Percentiles rank a stretch among this genome's conserved stretches.
These are phyloP conservation scores for Coleophora flavipennella DNA, from an alignment of 2,888 invertebrate genomes.

Conservation along the genomic window DNA sequence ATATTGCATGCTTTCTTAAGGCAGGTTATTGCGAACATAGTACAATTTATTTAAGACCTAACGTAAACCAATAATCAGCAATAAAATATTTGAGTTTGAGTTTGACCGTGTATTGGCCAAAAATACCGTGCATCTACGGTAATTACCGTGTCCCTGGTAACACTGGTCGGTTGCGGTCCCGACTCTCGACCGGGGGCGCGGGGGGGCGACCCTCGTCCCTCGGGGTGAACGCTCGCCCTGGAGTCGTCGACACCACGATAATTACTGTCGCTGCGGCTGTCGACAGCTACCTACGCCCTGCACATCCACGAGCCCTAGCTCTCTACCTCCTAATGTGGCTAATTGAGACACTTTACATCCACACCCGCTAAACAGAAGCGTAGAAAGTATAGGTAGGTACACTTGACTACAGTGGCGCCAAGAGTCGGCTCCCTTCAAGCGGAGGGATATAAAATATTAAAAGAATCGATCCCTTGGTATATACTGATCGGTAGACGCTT, in stretches of 20 bases:
- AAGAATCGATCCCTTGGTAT: constrained; percentile 29
- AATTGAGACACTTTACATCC: constrained; percentile 7
- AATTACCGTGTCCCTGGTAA: too few species aligned
- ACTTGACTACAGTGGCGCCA: constrained; percentile 17
- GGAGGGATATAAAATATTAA: constrained; percentile 35
- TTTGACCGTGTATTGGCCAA: too few species aligned
- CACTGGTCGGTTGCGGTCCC: too few species aligned
- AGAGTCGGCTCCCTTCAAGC: constrained; percentile 30
- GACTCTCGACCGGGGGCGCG: too few species aligned
- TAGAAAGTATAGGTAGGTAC: constrained; percentile 23
- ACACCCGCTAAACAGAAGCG: constrained; percentile 17
- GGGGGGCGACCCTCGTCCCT: constrained; percentile 29
- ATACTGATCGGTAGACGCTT: constrained; percentile 13
- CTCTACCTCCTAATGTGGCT: constrained; percentile 5
- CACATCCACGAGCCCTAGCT: constrained; percentile 4
- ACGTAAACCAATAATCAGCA: too few species aligned
- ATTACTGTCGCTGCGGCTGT: constrained; percentile 55
- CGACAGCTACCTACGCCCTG: constrained; percentile 38
- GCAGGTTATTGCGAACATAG: too few species aligned
- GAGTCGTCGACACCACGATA: constrained; percentile 70
- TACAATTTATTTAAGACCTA: too few species aligned
- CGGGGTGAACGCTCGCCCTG: constrained; percentile 66
- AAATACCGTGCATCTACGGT: too few species aligned
- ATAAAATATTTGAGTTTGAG: too few species aligned
- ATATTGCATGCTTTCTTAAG: too few species aligned